Evolutionary conservation across 1,140 invertebrate species (phyloP), one percentile per base, ranked within the genome.

Genomic region (Cryptotermes secundus): DNA sequence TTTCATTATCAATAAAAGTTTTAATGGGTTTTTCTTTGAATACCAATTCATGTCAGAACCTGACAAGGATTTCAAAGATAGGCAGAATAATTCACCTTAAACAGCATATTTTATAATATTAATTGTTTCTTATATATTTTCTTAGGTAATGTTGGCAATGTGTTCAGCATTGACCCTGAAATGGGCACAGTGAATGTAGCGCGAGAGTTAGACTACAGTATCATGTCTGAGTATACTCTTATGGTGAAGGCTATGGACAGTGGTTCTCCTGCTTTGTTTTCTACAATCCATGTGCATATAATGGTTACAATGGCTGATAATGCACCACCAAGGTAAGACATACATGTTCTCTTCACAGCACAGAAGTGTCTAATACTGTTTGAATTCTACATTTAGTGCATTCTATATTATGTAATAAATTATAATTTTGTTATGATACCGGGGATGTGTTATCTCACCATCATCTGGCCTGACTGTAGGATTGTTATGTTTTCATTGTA

Each of bases 271-370:
- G 91, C 95, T 0, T 89, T 96, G 34, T 92, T 93, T 26, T 93
- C 94, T 83, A 95, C 95, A 38, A 92, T 97, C 31, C 95, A 95
- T 34, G 95, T 98, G 2, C 96, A 97, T 88, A 95, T 98, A 26
- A 92, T 94, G 88, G 92, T 98, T 19, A 96, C 96, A 0, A 96
- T 97, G 92, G 95, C 96, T 0, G 96, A 97, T 87, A 96, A 97
- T 89, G 94, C 96, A 83, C 95, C 96, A 34, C 97, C 97, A 3
- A 93, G 93, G 90, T 92, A 87, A 84, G 72, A 26, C 2, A 7
- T 81, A 26, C 4, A 59, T 24, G 16, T 16, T 59, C 7, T 26
- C n/a, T 59, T 26, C 3, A 4, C 35, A 34, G 80, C 22, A 84
- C 16, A 36, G 79, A 80, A 36, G 22, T n/a, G 35, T 12, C n/a